These are phyloP conservation scores for Dynastes hyllus DNA, from an alignment of 2,888 invertebrate species.

Conservation along the genomic window DNA sequence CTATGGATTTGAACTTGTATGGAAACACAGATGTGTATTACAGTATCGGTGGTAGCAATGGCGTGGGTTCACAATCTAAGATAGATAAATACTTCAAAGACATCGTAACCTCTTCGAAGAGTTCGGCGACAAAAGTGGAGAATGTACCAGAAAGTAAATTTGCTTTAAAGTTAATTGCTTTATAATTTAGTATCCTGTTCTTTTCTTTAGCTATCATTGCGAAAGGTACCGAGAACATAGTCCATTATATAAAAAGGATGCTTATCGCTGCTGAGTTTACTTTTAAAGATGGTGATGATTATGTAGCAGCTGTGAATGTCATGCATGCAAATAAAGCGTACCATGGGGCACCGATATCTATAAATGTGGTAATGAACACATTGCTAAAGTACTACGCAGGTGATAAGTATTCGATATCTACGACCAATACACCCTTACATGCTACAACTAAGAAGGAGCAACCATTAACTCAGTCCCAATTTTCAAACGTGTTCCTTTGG, in stretches of 20 bases:
- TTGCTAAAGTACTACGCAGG: slow-evolving; percentile 67
- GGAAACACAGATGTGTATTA: slow-evolving; percentile 46
- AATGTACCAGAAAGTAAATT: slow-evolving; percentile 52
- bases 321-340: slow-evolving; percentile 72
- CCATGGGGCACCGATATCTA: slow-evolving; percentile 73
- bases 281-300: slow-evolving; percentile 24
- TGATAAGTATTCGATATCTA: slow-evolving; percentile 65
- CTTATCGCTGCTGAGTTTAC: slow-evolving; percentile 72
- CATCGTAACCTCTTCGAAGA: slow-evolving; percentile 12
- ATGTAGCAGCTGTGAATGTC: slow-evolving; percentile 58
- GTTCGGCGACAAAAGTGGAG: slow-evolving; percentile 29
- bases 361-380: slow-evolving; percentile 72
- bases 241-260: slow-evolving; percentile 70
- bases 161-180: background rate
- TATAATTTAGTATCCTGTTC: background rate
- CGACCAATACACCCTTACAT: slow-evolving; percentile 66
- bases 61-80: background rate
- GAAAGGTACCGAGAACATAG: slow-evolving; percentile 68
- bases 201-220: slow-evolving; percentile 67
- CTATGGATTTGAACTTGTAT: slow-evolving; percentile 34
- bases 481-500: slow-evolving; percentile 65
- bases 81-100: background rate
- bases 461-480: slow-evolving; percentile 59
- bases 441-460: slow-evolving; percentile 52
- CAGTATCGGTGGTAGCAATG: background rate